Evolutionary conservation across 2,888 invertebrate genomes (phyloP).

Genomic region (Aspidiotus destructor): DNA sequence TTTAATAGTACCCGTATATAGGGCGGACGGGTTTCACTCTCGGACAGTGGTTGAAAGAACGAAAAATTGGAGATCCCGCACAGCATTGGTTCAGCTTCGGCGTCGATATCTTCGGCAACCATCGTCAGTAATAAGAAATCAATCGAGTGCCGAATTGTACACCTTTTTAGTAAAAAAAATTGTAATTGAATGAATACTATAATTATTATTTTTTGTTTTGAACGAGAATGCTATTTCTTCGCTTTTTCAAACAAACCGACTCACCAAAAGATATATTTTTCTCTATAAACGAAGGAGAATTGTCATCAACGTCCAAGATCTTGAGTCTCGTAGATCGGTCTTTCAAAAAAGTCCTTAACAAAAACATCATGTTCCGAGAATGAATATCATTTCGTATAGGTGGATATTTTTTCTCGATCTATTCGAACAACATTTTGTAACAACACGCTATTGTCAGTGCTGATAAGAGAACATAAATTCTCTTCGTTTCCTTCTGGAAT

Average conservation of each 20-base stretch:
- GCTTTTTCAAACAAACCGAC: constrained; percentile 12
- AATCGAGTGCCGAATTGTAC: constrained; percentile 62
- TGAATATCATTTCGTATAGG: too few species aligned
- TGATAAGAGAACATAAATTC: constrained; percentile 52
- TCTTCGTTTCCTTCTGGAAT: constrained; percentile 58
- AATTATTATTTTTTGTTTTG: neutral
- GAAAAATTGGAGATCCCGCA: constrained; percentile 53
- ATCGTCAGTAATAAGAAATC: constrained; percentile 60
- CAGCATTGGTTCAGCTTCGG: constrained; percentile 54
- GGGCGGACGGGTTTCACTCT: constrained; percentile 2
- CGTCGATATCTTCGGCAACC: constrained; percentile 58
- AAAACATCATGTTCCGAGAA: neutral
- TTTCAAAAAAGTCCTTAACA: constrained; percentile 56
- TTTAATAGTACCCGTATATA: constrained; percentile 51
- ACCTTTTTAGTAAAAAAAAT: constrained; percentile 41
- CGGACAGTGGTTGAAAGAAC: constrained; percentile 44
- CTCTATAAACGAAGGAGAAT: constrained; percentile 56
- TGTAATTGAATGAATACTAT: neutral
- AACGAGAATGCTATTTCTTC: constrained; percentile 1
- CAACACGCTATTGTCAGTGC: constrained; percentile 54
- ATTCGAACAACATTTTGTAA: constrained; percentile 53
- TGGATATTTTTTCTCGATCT: constrained; percentile 56
- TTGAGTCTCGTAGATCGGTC: constrained; percentile 55
- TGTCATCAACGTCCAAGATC: constrained; percentile 63
- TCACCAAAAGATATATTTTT: constrained; percentile 54